A percentile compares a stretch with the other conserved stretches of the same genome.
These are phyloP conservation scores for Porites divaricata DNA, from an alignment of 92 coral and sea anemone species.

Conservation along the genomic window DNA sequence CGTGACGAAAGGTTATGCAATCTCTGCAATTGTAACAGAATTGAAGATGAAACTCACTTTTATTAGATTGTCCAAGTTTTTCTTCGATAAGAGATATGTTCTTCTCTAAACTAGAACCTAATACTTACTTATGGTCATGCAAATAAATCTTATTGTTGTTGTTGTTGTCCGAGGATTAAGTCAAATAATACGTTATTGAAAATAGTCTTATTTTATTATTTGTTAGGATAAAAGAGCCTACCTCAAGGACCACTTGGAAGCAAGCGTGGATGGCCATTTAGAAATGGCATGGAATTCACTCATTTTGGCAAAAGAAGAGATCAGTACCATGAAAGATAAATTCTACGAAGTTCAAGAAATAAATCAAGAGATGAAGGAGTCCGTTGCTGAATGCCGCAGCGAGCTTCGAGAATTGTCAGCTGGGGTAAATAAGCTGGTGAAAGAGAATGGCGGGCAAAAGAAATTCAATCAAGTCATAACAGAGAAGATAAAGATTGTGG, in stretches of 20 bases:
- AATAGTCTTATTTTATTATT: neutral
- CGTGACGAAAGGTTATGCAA: no score
- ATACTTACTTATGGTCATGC: no score
- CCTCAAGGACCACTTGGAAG: slow-evolving; percentile 32
- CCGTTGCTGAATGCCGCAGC: neutral
- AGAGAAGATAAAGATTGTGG: neutral
- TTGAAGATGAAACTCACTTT: no score
- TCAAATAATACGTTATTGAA: no score
- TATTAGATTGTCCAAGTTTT: no score
- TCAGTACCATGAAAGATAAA: slow-evolving; percentile 19
- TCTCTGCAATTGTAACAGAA: no score
- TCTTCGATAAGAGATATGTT: no score
- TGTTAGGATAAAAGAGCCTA: slow-evolving; percentile 46
- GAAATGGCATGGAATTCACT: slow-evolving; percentile 23
- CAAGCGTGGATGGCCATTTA: slow-evolving; percentile 27
- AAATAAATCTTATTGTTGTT: no score
- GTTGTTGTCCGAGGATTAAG: no score
- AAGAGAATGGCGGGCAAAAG: neutral
- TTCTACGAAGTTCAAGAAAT: neutral
- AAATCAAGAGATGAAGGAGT: slow-evolving; percentile 6
- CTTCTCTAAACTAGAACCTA: no score
- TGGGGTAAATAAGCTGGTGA: no score
- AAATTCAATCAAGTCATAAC: neutral
- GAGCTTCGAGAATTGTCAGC: neutral
- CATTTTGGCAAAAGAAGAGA: neutral